These are phyloP conservation scores for Silurus lanzhouensis DNA, from an alignment of 2,797 vertebrate species.

Conservation along the genomic window DNA sequence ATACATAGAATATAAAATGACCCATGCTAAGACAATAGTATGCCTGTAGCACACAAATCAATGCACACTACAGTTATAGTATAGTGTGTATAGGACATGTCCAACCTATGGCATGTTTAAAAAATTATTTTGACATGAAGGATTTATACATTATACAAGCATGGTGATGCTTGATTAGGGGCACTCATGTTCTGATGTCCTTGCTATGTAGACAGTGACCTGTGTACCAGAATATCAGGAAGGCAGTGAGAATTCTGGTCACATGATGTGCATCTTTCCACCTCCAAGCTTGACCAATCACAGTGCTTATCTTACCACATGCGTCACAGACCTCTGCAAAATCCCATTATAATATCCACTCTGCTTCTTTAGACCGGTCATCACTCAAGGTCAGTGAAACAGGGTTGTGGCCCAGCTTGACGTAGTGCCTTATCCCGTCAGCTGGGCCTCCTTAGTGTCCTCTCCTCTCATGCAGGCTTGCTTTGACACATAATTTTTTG, in stretches of 20 bases:
- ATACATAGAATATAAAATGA: not conserved
- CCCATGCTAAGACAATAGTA: not conserved
- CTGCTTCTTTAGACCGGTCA: conserved; percentile 40
- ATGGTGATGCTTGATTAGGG: conserved; percentile 6
- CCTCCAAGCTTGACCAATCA: conserved; percentile 61
- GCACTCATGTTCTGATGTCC: conserved; percentile 38
- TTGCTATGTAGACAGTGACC: conserved; percentile 46
- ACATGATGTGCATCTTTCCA: conserved; percentile 63
- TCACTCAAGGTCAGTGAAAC: conserved; percentile 56
- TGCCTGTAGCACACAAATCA: not conserved
- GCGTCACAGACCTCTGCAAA: conserved; percentile 20
- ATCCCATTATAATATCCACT: conserved; percentile 54
- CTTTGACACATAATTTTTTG: conserved; percentile 55
- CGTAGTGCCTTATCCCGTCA: conserved; percentile 51
- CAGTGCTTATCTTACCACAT: conserved; percentile 54
- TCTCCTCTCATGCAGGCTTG: conserved; percentile 40
- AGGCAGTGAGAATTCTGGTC: conserved; percentile 67
- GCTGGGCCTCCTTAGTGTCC: conserved; percentile 33
- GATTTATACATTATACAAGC: not conserved
- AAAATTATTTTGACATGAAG: not conserved
- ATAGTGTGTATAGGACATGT: not conserved
- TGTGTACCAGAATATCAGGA: conserved; percentile 41
- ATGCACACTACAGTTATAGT: not conserved
- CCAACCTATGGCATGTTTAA: not conserved
- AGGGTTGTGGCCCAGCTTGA: conserved; percentile 47